phyloP scores from a whole-genome alignment of 2,113 vertebrate genomes.

The Lamprotornis superbus region DNA sequence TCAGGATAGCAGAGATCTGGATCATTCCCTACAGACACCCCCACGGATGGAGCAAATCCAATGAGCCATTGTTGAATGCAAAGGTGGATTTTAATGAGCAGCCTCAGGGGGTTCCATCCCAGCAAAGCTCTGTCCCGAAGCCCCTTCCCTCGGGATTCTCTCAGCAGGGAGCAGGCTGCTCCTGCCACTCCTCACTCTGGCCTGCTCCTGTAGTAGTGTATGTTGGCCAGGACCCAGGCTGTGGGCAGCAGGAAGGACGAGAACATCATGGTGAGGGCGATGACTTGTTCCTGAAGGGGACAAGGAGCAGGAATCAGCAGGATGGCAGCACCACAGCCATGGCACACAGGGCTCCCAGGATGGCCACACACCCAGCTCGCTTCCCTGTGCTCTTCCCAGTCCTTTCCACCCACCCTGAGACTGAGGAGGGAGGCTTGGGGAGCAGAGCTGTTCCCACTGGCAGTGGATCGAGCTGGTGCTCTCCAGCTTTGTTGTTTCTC shows the following conservation, averaged over 20 bases:
- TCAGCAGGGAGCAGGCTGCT: rapidly evolving
- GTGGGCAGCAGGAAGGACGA: conserved; percentile 57
- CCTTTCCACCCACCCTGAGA: rapidly evolving
- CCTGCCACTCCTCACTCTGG: rapidly evolving
- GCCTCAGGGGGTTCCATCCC: rapidly evolving
- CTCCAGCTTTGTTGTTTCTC: background rate
- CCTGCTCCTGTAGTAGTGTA: conserved; percentile 72
- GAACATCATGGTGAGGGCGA: background rate
- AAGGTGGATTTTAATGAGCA: background rate
- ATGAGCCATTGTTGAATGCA: rapidly evolving
- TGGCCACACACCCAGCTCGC: rapidly evolving
- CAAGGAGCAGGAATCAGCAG: rapidly evolving
- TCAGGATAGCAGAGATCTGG: rapidly evolving
- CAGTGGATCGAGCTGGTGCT: rapidly evolving
- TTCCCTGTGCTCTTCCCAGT: too few species aligned
- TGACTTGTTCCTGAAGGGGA: conserved; percentile 70
- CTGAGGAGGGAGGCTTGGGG: rapidly evolving
- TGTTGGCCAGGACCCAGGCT: conserved; percentile 71
- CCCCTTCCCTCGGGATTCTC: background rate
- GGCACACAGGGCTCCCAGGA: rapidly evolving
- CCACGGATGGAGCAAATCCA: rapidly evolving
- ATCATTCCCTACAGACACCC: rapidly evolving
- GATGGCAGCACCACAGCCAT: rapidly evolving
- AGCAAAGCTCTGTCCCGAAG: background rate
- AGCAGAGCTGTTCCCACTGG: background rate